Evolutionary conservation across 2,888 invertebrate genomes (phyloP).

Genomic region (Coleophora deauratella): DNA sequence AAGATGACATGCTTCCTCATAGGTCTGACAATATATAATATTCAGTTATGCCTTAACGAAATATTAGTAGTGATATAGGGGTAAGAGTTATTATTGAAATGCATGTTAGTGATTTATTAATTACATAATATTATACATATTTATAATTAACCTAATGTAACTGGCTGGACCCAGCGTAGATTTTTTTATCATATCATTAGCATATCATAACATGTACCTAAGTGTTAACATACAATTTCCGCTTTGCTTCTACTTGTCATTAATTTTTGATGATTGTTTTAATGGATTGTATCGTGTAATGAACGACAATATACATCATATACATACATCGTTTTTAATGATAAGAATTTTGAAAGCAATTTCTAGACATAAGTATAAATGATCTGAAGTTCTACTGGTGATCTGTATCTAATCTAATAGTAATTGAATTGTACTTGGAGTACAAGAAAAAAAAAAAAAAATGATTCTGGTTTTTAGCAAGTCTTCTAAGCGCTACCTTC

Average conservation of each 20-base stretch:
- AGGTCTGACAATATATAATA: slow-evolving; percentile 68
- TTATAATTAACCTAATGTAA: slow-evolving; percentile 34
- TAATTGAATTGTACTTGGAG: too few species aligned
- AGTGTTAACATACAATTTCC: slow-evolving; percentile 29
- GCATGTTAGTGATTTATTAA: slow-evolving; percentile 43
- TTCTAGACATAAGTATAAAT: too few species aligned
- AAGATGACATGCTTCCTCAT: slow-evolving; percentile 71
- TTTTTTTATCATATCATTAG: slow-evolving; percentile 71
- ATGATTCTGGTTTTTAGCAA: too few species aligned
- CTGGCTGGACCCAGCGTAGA: slow-evolving; percentile 64
- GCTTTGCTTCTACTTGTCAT: slow-evolving; percentile 22
- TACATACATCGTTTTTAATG: too few species aligned
- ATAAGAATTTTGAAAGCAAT: too few species aligned
- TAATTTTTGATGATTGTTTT: too few species aligned
- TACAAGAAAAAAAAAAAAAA: too few species aligned
- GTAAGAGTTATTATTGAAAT: slow-evolving; percentile 48
- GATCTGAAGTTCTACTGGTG: too few species aligned
- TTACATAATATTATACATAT: slow-evolving; percentile 32
- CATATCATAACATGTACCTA: slow-evolving; percentile 51
- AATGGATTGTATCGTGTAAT: too few species aligned
- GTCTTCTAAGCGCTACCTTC: too few species aligned
- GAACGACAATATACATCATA: too few species aligned
- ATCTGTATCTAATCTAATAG: too few species aligned
- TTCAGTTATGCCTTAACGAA: slow-evolving; percentile 67
- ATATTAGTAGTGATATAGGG: slow-evolving; percentile 63